phyloP scores from a whole-genome alignment of 2,888 invertebrate species.

The Gymnoscelis rufifasciata region DNA sequence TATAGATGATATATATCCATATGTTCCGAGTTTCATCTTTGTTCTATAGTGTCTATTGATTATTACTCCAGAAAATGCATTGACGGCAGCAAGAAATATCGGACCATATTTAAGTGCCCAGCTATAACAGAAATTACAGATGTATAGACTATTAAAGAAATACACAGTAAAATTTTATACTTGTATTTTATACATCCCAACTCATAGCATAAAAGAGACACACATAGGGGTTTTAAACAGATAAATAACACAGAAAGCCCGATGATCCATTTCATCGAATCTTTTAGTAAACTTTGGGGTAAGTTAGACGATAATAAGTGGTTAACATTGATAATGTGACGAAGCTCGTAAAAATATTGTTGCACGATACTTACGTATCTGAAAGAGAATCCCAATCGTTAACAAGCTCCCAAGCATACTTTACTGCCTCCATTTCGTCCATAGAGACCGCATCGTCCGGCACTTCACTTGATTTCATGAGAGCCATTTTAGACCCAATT shows the following conservation, averaged over 20 bases:
- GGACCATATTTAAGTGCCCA: conserved; percentile 75
- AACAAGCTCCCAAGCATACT: conserved; percentile 80
- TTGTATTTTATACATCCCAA: no score
- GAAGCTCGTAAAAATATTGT: no score
- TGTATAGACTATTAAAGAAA: no score
- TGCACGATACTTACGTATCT: conserved; percentile 82
- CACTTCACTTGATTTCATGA: conserved; percentile 70
- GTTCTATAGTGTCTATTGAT: conserved; percentile 82
- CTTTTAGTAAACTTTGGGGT: no score
- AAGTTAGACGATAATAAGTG: no score
- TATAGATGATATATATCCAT: conserved; percentile 80
- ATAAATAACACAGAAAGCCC: no score
- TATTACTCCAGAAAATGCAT: conserved; percentile 74
- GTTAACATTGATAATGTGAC: no score
- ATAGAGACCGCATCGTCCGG: conserved; percentile 81
- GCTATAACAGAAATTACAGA: conserved; percentile 34
- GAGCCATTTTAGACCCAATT: conserved; percentile 68
- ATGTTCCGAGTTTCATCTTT: conserved; percentile 78
- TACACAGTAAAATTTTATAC: no score
- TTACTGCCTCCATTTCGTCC: conserved; percentile 76
- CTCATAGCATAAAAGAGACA: no score
- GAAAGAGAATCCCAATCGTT: conserved; percentile 76
- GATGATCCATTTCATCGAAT: no score
- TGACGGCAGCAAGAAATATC: conserved; percentile 67
- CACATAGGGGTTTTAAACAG: no score